phyloP scores from a whole-genome alignment of 2,888 invertebrate genomes.

The Torymus texanus region DNA sequence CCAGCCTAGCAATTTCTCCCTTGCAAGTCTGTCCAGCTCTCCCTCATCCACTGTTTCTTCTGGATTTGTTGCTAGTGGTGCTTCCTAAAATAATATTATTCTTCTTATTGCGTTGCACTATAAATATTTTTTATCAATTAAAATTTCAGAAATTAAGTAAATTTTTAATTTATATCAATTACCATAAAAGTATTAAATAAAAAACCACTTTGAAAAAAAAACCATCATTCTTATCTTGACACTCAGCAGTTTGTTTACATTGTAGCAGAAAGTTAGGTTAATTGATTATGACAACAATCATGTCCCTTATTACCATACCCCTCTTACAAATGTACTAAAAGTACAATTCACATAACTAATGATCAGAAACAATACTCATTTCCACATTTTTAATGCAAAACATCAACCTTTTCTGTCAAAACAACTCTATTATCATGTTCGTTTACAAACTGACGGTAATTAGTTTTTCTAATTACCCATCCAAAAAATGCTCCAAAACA shows the following conservation, averaged over 20 bases:
- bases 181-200: too few species aligned
- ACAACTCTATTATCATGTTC: background rate
- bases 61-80: slow-evolving; percentile 7
- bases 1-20: slow-evolving; percentile 77
- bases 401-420: slow-evolving; percentile 7
- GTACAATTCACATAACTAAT: too few species aligned
- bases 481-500: too few species aligned
- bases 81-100: slow-evolving; percentile 26
- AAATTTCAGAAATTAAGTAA: background rate
- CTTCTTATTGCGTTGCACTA: too few species aligned
- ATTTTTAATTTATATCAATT: slow-evolving; percentile 4
- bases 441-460: slow-evolving; percentile 1
- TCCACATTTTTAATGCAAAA: background rate
- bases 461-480: background rate
- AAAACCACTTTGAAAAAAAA: too few species aligned
- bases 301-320: too few species aligned
- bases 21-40: slow-evolving; percentile 62
- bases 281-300: slow-evolving; percentile 10
- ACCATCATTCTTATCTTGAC: background rate
- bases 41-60: slow-evolving; percentile 58
- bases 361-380: too few species aligned
- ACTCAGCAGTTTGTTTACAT: slow-evolving; percentile 34
- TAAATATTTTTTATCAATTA: too few species aligned
- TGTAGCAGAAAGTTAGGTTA: slow-evolving; percentile 40
- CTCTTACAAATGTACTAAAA: too few species aligned